These are phyloP conservation scores for Rhopalosiphum padi DNA, from an alignment of 1,140 invertebrate genomes.

Conservation along the genomic window DNA sequence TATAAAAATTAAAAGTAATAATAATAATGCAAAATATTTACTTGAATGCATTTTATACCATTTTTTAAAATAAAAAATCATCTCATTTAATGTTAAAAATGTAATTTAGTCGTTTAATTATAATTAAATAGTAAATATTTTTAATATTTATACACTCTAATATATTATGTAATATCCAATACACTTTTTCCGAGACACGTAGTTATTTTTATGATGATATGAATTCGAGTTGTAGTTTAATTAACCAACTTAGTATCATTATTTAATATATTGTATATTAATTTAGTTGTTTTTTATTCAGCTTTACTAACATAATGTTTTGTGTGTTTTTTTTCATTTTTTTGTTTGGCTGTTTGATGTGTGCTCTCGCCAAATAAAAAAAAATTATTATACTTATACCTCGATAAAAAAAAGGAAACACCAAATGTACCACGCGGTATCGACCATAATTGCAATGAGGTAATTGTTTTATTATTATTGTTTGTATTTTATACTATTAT, in stretches of 20 bases:
- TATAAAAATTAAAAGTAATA: not conserved
- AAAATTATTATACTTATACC: constrained; percentile 39
- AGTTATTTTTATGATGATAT: not conserved
- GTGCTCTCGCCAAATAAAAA: constrained; percentile 55
- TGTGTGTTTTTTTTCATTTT: constrained; percentile 55
- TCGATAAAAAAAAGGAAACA: constrained; percentile 69
- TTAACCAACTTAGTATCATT: constrained; percentile 30
- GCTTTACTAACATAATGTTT: constrained; percentile 56
- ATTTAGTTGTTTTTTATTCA: constrained; percentile 55
- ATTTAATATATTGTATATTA: constrained; percentile 43
- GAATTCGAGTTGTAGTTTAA: constrained; percentile 41
- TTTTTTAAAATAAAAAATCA: not conserved
- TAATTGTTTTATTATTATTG: constrained; percentile 66
- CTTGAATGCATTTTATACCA: not conserved
- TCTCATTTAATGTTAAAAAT: not conserved
- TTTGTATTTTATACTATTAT: not conserved
- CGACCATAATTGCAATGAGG: constrained; percentile 89
- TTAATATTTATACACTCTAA: not conserved
- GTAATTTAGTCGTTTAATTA: not conserved
- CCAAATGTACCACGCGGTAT: constrained; percentile 91
- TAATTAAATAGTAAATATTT: not conserved
- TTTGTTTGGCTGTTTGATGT: constrained; percentile 55
- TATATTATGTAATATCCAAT: not conserved
- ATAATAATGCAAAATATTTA: not conserved
- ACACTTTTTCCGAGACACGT: not conserved